Base-by-base conservation (phyloP, 2,113 vertebrate species). In the Psittacula cyanocephala region DNA sequence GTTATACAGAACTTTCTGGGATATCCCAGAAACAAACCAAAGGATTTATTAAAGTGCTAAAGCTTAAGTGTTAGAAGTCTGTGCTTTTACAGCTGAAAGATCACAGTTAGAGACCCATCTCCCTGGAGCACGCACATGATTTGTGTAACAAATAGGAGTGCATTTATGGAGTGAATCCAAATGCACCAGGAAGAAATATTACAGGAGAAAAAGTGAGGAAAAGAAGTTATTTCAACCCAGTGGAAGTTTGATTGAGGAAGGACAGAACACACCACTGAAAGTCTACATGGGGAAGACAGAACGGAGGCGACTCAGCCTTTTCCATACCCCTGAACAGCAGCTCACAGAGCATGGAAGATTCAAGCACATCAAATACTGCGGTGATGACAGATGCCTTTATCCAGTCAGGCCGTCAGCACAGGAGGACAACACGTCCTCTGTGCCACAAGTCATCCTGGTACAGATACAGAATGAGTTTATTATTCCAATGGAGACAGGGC, bases 391-490 rank as follows among this genome's bases (percentile, higher is more conserved):
- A 49, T 1, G 1, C 53, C 60, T 31, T 27, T 4, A 33, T 20
- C 20, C 1, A 17, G 4, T 0, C 50, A 52, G 33, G 28, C 52
- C 10, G 17, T 8, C 74, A 28, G 82, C 35, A 46, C 39, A 0
- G 0, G 5, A 39, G 35, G 35, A 89, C 72, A 33, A 0, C 37
- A 0, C 82, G 10, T 11, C 6, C 37, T 3, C 46, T 10, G 69
- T 44, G 71, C 75, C 71, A 9, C 24, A 4, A 17, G 17, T 6
- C 23, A 2, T 18, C 50, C 71, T 10, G 53, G 25, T 13, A 14
- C 44, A 52, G 76, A 13, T 0, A 50, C 25, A 43, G 11, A 5
- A 8, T 1, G 0, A 23, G 28, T 7, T 17, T 2, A 2, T 3
- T 67, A 15, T 50, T 22, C 41, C 28, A 11, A 20, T 14, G 1